These are phyloP conservation scores for Thera obeliscata DNA, from an alignment of 2,888 invertebrate species.

Conservation along the genomic window DNA sequence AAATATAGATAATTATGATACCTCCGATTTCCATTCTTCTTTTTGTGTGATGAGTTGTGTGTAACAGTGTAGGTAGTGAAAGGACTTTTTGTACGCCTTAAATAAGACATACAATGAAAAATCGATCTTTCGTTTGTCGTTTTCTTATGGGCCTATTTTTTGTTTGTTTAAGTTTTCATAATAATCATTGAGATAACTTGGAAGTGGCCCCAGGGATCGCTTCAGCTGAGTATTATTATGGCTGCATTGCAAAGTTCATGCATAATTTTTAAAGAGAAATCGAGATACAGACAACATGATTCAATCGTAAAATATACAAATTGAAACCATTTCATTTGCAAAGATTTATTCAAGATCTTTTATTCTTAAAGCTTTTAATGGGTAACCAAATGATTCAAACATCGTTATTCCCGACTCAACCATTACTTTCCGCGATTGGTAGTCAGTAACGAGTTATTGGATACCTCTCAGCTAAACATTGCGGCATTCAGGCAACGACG, in stretches of 20 bases:
- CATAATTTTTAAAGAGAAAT: too few relatives aligned
- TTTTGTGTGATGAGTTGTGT: too few relatives aligned
- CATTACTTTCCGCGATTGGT: slow-evolving; percentile 5
- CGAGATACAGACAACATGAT: too few relatives aligned
- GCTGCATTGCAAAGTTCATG: neutral
- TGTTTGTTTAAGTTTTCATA: neutral
- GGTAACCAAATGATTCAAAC: slow-evolving; percentile 3
- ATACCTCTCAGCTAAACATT: slow-evolving; percentile 41
- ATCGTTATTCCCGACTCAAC: neutral
- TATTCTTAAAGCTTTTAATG: neutral
- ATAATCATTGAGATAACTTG: slow-evolving; percentile 1
- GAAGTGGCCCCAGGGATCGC: neutral
- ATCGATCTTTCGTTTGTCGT: too few relatives aligned
- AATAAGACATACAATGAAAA: too few relatives aligned
- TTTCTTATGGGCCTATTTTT: neutral
- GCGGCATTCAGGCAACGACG: slow-evolving; percentile 45
- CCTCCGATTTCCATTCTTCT: too few relatives aligned
- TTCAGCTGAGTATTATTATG: slow-evolving; percentile 1
- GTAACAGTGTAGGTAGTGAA: too few relatives aligned
- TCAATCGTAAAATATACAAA: too few relatives aligned
- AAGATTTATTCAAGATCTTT: too few relatives aligned
- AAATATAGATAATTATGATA: too few relatives aligned
- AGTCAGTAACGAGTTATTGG: slow-evolving; percentile 38
- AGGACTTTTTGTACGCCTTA: too few relatives aligned
- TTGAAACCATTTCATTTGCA: too few relatives aligned